These are phyloP conservation scores for Ranitomeya variabilis DNA, from an alignment of 2,113 vertebrate genomes.

Conservation along the genomic window DNA sequence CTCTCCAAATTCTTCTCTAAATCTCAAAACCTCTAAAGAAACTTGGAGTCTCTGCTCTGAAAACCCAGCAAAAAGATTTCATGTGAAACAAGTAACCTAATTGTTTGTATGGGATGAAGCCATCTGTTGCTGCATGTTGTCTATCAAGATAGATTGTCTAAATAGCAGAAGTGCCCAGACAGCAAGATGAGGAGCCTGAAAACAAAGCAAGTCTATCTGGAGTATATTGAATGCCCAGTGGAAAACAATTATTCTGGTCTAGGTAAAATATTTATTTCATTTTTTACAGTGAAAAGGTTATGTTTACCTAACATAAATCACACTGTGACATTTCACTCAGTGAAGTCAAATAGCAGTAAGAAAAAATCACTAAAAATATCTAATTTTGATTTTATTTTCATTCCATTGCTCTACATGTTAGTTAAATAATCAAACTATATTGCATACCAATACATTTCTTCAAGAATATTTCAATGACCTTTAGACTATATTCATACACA, in stretches of 20 bases:
- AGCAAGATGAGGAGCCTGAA: neutral
- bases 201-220: neutral
- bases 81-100: too few species aligned
- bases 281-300: neutral
- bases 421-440: neutral
- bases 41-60: too few species aligned
- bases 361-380: neutral
- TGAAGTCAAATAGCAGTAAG: neutral
- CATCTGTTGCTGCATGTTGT: too few species aligned
- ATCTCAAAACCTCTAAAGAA: too few species aligned
- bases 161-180: too few species aligned
- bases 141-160: too few species aligned
- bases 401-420: neutral
- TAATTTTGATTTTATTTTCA: neutral
- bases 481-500: too few species aligned
- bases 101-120: too few species aligned
- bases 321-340: conserved; percentile 5
- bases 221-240: neutral
- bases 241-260: neutral
- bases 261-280: neutral
- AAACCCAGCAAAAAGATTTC: too few species aligned
- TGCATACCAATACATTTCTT: neutral
- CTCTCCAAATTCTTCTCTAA: too few species aligned
- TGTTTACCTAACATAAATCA: conserved; percentile 2
- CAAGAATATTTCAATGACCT: neutral